Percentiles rank a stretch among this genome's conserved stretches.
Evolutionary conservation across 2,113 vertebrate genomes (phyloP).

Genomic region (Arizona elegans): DNA sequence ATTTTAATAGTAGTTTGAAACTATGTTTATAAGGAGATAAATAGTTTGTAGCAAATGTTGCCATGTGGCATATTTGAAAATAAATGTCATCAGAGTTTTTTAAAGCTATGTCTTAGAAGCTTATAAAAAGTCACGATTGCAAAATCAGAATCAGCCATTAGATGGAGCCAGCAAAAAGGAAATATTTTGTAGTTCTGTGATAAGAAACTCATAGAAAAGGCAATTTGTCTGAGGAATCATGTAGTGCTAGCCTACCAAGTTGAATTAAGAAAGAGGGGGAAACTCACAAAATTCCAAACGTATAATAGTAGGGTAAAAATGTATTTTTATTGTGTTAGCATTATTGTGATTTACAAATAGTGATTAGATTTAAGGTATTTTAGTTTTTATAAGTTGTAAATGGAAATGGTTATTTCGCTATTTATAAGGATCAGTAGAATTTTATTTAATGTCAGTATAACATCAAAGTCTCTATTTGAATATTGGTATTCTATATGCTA

Average conservation of each 20-base stretch:
- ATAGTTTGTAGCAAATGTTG: accelerated
- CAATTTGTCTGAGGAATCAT: not conserved
- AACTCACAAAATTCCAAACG: not conserved
- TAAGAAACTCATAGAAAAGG: not conserved
- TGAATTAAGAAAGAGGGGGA: accelerated
- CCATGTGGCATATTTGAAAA: accelerated
- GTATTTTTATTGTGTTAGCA: not conserved
- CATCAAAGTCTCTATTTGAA: not conserved
- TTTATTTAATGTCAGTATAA: not conserved
- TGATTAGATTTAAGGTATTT: not conserved
- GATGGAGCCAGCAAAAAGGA: constrained; percentile 71
- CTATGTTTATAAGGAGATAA: not conserved
- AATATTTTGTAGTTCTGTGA: not conserved
- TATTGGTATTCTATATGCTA: not conserved
- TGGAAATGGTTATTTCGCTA: not conserved
- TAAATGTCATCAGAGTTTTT: not conserved
- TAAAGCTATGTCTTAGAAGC: not conserved
- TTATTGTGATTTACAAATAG: not conserved
- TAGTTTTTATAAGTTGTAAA: not conserved
- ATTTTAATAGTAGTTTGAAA: not conserved
- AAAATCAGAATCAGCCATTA: constrained; percentile 58
- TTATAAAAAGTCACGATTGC: constrained; percentile 35
- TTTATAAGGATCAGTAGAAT: not conserved
- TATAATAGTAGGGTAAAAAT: not conserved
- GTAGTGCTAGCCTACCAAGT: not conserved